phyloP scores from a whole-genome alignment of 2,797 vertebrate species.

The Borostomias antarcticus region DNA sequence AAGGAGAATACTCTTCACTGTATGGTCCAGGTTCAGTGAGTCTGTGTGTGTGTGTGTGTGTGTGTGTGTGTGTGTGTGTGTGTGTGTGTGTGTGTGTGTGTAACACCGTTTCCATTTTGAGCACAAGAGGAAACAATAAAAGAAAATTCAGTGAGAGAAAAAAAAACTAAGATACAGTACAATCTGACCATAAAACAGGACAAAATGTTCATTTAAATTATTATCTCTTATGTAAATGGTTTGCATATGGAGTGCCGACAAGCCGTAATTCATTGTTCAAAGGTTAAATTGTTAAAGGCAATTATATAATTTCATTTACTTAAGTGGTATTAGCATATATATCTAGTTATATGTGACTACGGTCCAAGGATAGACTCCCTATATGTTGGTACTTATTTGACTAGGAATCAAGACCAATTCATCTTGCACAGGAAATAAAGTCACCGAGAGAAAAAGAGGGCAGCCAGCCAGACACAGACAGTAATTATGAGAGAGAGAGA shows the following conservation, averaged over 20 bases:
- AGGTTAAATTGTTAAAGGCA: constrained; percentile 57
- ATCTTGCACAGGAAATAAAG: constrained; percentile 9
- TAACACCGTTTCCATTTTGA: neutral
- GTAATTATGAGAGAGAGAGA: constrained; percentile 15
- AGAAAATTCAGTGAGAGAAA: constrained; percentile 11
- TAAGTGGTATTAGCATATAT: constrained; percentile 67
- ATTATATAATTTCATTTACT: constrained; percentile 62
- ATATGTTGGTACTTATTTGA: constrained; percentile 38
- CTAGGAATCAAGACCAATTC: constrained; percentile 44
- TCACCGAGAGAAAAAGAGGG: neutral
- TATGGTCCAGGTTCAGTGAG: neutral
- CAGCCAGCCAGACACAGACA: constrained; percentile 16
- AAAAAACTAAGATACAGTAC: no score
- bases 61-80: neutral
- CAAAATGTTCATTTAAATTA: constrained; percentile 44
- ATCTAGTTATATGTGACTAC: constrained; percentile 49
- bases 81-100: no score
- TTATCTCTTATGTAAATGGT: constrained; percentile 58
- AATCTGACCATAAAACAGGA: constrained; percentile 12
- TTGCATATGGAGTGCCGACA: constrained; percentile 58
- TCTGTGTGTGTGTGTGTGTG: neutral
- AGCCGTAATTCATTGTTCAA: constrained; percentile 52
- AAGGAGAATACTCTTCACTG: constrained; percentile 15
- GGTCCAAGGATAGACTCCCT: constrained; percentile 18
- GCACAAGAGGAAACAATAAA: neutral